Evolutionary conservation across 2,797 vertebrate genomes (phyloP), one percentile per base, ranked within the genome.

Genomic region (Muraenolepis orangiensis): DNA sequence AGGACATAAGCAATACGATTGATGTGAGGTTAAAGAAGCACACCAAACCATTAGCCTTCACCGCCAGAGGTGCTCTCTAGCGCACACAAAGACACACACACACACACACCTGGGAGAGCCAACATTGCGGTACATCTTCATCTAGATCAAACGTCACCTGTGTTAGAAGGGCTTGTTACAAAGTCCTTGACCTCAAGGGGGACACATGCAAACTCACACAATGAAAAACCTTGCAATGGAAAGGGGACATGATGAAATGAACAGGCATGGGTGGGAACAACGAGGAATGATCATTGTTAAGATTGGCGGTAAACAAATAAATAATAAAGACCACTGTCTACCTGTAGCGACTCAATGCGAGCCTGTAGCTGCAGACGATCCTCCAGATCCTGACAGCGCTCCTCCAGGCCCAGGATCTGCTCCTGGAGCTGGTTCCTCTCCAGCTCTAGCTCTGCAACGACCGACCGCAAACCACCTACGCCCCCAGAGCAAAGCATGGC

Each of bases 71-170:
- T 84, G 91, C 73, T 77, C 85, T 84, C 87, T 73, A 89, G 88
- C 78, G 78, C 83, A 93, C 85, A 94, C 84, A 79, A 23, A n/a
- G 4, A 34, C 32, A 46, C 81, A 81, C 82, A 84, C 30, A 91
- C 69, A 84, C 90, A 97, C 96, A 96, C 93, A 97, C 96, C 95
- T 97, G 95, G 81, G 91, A 85, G 82, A 90, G 92, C 93, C 94
- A 93, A 91, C 88, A 90, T 69, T 92, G 93, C 86, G 85, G 94
- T 92, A 92, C 89, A 92, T 95, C 96, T 94, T 96, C 96, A 94
- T 95, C 93, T 95, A 96, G 94, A 95, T 92, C 96, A 95, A 96
- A 96, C 87, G 95, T 94, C 92, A 96, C 96, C 96, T 97, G 96
- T 87, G 92, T 97, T 94, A 94, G 94, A 96, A 93, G 92, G 93